Evolutionary conservation across 2,888 invertebrate genomes (phyloP).

Genomic region (Chymomyza amoena): DNA sequence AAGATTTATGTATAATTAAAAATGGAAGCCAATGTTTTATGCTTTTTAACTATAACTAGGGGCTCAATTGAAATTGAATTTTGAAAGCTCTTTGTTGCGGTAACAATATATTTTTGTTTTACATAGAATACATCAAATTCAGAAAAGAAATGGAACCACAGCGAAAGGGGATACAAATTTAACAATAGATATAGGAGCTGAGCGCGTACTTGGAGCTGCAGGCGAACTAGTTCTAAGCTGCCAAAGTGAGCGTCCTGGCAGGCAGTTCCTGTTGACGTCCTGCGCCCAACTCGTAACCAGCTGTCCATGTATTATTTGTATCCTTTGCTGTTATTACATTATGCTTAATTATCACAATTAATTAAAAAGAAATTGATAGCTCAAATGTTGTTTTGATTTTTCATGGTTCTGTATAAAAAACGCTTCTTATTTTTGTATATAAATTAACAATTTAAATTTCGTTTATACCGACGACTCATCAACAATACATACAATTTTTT

Average conservation of each 20-base stretch:
- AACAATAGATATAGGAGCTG: neutral
- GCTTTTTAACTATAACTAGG: constrained; percentile 21
- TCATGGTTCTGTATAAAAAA: neutral
- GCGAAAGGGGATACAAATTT: too few species aligned
- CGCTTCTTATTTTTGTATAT: constrained; percentile 29
- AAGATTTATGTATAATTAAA: constrained; percentile 16
- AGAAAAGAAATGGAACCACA: constrained; percentile 5
- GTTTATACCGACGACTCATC: constrained; percentile 1
- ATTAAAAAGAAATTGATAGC: constrained; percentile 62
- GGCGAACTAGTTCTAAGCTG: too few species aligned
- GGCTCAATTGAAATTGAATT: constrained; percentile 51
- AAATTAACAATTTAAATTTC: constrained; percentile 55
- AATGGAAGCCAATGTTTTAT: constrained; percentile 62
- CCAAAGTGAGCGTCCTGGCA: too few species aligned
- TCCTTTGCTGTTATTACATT: neutral
- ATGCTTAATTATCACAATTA: constrained; percentile 58
- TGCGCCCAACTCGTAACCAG: too few species aligned
- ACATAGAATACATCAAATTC: neutral
- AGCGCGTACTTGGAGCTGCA: neutral
- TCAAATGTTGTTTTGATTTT: constrained; percentile 10
- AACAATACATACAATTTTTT: constrained; percentile 7
- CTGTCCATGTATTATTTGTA: too few species aligned
- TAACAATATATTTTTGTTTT: constrained; percentile 3
- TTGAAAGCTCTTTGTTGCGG: constrained; percentile 46
- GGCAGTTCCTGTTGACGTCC: too few species aligned